Evolutionary conservation across 2,888 invertebrate genomes (phyloP).

Genomic region (Heliconius cydno): DNA sequence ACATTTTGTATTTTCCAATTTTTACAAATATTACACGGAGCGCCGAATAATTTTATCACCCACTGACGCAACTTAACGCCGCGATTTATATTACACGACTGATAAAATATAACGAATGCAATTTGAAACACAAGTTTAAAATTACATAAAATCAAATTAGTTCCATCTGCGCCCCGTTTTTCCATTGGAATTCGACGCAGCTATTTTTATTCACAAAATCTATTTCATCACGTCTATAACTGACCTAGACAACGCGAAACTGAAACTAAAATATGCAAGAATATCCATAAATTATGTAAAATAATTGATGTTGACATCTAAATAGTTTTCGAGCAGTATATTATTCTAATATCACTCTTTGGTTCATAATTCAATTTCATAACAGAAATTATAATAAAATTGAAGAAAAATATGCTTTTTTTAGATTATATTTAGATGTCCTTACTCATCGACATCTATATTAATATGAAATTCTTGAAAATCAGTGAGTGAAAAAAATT

Average conservation of each 20-base stretch:
- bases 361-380: neutral
- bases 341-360: neutral
- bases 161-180: neutral
- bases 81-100: neutral
- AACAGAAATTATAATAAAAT: neutral
- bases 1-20: neutral
- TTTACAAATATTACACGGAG: neutral
- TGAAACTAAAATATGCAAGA: slow-evolving; percentile 1
- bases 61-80: neutral
- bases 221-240: slow-evolving; percentile 11
- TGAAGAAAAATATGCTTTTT: neutral
- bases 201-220: neutral
- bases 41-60: neutral
- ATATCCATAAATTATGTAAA: slow-evolving; percentile 8
- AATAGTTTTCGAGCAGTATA: neutral
- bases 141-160: neutral
- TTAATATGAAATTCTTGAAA: neutral
- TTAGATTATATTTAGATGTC: neutral
- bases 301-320: neutral
- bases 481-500: no score
- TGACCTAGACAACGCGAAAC: slow-evolving; percentile 18
- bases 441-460: neutral
- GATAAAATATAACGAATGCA: neutral
- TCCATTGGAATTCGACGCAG: neutral
- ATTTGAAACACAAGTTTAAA: neutral